Evolutionary conservation across 1,140 invertebrate genomes (phyloP), one percentile per base, ranked within the genome.

Genomic region (Ceratosolen fusciceps): DNA sequence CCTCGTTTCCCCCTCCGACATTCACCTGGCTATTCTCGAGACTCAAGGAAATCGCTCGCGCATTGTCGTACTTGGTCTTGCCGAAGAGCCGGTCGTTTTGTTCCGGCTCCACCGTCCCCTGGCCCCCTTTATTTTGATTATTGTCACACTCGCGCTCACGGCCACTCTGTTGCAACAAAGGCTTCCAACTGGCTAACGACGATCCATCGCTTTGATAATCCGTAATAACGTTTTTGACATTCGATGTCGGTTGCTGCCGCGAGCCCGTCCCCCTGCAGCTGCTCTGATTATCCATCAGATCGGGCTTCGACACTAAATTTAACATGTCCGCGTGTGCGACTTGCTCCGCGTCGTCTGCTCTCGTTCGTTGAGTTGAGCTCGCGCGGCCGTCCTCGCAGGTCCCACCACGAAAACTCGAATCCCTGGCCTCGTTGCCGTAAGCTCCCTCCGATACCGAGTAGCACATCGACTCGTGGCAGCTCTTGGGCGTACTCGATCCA

Each of bases 121-220:
- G 62, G 34, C 62, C 37, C 39, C 74, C 56, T 70, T 87, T 82
- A 74, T 86, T 89, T 72, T 85, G 72, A 77, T 87, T 88, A 26
- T 76, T 83, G 37, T 82, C 83, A 47, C 82, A 83, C 9, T n/a
- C n/a, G n/a, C n/a, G n/a, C n/a, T n/a, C n/a, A n/a, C 81, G 21
- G 47, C 83, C 86, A 31, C 85, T 83, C 62, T 84, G 83, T 31
- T 88, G 86, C 9, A 86, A 26, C 37, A 80, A 39, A 5, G 49
- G 19, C 12, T 71, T 67, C 78, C 74, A 81, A 74, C 9, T 83
- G 70, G 24, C 75, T 21, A 80, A 49, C 68, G 79, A n/a, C n/a
- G n/a, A n/a, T n/a, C n/a, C 34, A 60, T 79, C 62, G 58, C 58
- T 74, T 29, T 54, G 34, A 74, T 70, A 68, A 58, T 75, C 56